These are phyloP conservation scores for Brachyhypopomus occidentalis DNA, from an alignment of 2,113 vertebrate species.

Conservation along the genomic window DNA sequence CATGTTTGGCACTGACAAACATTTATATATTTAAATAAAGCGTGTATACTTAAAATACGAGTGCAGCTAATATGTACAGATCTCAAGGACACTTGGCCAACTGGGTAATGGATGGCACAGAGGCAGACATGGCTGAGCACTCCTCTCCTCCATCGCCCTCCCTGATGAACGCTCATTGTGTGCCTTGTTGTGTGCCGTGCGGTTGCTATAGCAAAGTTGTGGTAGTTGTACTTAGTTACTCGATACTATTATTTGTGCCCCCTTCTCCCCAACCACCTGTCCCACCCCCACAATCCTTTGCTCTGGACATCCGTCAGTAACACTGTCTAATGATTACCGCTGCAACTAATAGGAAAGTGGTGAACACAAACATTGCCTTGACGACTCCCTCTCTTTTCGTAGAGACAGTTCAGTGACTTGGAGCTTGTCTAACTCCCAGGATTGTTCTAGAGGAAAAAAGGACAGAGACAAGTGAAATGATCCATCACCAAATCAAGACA, in stretches of 20 bases:
- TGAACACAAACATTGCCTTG: slow-evolving; percentile 57
- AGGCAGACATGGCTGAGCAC: slow-evolving; percentile 27
- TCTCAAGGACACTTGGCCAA: slow-evolving; percentile 29
- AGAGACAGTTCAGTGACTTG: slow-evolving; percentile 12
- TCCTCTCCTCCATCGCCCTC: slow-evolving; percentile 24
- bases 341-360: slow-evolving; percentile 44
- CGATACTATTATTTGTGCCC: slow-evolving; percentile 55
- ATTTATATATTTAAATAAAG: slow-evolving; percentile 6
- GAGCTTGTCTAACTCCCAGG: slow-evolving; percentile 16
- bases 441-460: background rate
- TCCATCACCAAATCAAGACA: slow-evolving; percentile 35
- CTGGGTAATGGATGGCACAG: slow-evolving; percentile 37
- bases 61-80: slow-evolving; percentile 8
- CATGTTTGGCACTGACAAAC: background rate
- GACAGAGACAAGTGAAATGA: slow-evolving; percentile 21
- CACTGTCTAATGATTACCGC: slow-evolving; percentile 61
- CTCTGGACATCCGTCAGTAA: slow-evolving; percentile 44
- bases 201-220: slow-evolving; percentile 53
- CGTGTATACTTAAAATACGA: background rate
- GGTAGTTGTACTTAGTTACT: slow-evolving; percentile 59
- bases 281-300: slow-evolving; percentile 52
- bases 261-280: slow-evolving; percentile 54
- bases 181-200: slow-evolving; percentile 53
- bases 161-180: slow-evolving; percentile 47
- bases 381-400: slow-evolving; percentile 40